A percentile compares a stretch with the other conserved stretches of the same genome.
Evolutionary conservation across 2,888 invertebrate species (phyloP).

Genomic region (Microdon myrmicae): DNA sequence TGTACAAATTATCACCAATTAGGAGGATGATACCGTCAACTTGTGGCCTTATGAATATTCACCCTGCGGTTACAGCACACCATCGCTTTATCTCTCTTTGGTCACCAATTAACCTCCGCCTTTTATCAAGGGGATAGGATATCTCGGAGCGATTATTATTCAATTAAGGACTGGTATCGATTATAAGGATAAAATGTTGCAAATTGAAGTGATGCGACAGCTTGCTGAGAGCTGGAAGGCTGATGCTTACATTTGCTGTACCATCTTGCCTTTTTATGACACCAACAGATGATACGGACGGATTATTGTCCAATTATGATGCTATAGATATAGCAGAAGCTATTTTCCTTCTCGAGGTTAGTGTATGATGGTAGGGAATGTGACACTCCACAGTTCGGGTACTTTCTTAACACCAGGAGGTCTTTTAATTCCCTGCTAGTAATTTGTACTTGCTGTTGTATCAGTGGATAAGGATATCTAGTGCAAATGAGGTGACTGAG

Average conservation of each 20-base stretch:
- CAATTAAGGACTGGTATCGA: conserved; percentile 48
- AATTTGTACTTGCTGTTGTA: too few relatives aligned
- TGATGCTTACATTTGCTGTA: conserved; percentile 18
- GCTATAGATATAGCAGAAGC: conserved; percentile 50
- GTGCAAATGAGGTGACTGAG: too few relatives aligned
- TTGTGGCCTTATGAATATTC: conserved; percentile 47
- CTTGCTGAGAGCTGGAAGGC: conserved; percentile 25
- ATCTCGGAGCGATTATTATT: conserved; percentile 51
- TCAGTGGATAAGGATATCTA: too few relatives aligned
- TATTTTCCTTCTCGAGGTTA: too few relatives aligned
- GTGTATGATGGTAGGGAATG: too few relatives aligned
- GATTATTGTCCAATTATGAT: conserved; percentile 67
- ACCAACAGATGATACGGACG: conserved; percentile 66
- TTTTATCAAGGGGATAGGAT: conserved; percentile 33
- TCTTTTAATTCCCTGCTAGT: too few relatives aligned
- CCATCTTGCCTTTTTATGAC: conserved; percentile 58
- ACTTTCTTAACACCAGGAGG: too few relatives aligned
- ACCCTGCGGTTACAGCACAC: conserved; percentile 7
- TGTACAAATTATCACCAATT: conserved; percentile 25
- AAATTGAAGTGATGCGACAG: conserved; percentile 31
- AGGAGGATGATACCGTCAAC: too few relatives aligned
- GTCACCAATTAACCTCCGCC: conserved; percentile 39
- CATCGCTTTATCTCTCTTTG: background rate
- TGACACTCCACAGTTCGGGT: too few relatives aligned
- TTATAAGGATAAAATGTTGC: conserved; percentile 51